Conservation (phyloP, 2,888 invertebrate genomes). For the Troilus luridus region DNA sequence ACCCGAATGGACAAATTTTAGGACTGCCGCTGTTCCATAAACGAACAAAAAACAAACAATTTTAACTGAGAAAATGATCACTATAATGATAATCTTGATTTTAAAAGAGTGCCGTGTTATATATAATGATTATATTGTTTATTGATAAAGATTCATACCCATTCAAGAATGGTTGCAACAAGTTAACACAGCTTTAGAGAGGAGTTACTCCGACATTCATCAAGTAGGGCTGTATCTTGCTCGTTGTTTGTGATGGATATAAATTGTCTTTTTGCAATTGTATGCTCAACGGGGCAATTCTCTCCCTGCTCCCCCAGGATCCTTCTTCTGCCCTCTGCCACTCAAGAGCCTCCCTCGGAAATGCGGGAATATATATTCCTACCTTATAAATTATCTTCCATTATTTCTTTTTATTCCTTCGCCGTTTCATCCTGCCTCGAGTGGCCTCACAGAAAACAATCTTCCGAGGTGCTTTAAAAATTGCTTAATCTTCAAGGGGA, state of each 20-base stretch:
- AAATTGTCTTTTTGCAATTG: constrained; percentile 27
- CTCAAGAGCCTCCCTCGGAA: neutral
- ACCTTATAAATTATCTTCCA: constrained; percentile 23
- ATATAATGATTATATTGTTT: neutral
- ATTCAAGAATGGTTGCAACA: neutral
- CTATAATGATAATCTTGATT: too few species aligned
- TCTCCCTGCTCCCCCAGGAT: neutral
- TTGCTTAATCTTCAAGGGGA: neutral
- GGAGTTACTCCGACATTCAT: neutral
- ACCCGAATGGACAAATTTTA: too few species aligned
- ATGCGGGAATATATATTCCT: constrained; percentile 19
- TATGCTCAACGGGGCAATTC: constrained; percentile 1
- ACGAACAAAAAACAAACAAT: too few species aligned
- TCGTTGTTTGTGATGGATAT: constrained; percentile 27
- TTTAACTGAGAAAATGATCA: too few species aligned
- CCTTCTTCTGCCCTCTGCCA: constrained; percentile 19
- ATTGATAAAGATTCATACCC: neutral
- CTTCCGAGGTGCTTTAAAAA: neutral
- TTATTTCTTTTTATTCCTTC: neutral
- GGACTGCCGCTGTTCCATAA: too few species aligned
- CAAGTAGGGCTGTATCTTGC: constrained; percentile 18
- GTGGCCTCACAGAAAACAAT: neutral
- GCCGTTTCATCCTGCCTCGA: neutral
- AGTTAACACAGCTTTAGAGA: neutral
- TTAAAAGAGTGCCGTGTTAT: too few species aligned